Percentiles rank a stretch among this genome's conserved stretches.
phyloP scores from a whole-genome alignment of 2,113 vertebrate genomes.

The Anseranas semipalmata region DNA sequence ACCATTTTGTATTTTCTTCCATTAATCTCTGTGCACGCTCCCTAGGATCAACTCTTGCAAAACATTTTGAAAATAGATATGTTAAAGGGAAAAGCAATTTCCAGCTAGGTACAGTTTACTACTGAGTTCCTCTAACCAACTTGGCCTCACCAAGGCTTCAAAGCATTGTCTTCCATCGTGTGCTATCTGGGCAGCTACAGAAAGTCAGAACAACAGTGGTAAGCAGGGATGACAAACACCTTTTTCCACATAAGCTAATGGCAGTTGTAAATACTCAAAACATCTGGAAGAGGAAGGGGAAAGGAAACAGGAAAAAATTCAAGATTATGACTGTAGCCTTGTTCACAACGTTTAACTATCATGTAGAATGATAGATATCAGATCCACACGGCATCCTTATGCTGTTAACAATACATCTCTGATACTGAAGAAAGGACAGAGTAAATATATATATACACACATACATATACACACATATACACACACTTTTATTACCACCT shows the following conservation, averaged over 20 bases:
- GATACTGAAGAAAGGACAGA: neutral
- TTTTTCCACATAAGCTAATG: neutral
- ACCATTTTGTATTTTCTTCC: no score
- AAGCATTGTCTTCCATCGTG: no score
- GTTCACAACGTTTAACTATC: neutral
- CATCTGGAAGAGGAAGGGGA: neutral
- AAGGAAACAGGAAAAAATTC: neutral
- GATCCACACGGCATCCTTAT: neutral
- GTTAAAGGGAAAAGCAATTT: no score
- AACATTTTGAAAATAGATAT: no score
- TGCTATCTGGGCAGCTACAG: neutral
- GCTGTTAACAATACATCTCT: neutral
- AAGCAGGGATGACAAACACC: neutral
- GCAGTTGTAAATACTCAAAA: neutral
- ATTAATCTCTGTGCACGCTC: no score
- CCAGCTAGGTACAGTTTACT: no score
- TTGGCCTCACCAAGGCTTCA: no score
- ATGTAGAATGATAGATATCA: rapidly evolving
- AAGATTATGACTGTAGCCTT: neutral
- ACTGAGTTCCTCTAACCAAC: no score
- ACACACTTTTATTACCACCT: neutral
- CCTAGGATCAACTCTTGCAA: no score
- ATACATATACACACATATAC: neutral
- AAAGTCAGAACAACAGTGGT: neutral
- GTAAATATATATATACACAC: neutral